phyloP scores from a whole-genome alignment of 2,888 invertebrate species.

The Drymonia ruficornis region DNA sequence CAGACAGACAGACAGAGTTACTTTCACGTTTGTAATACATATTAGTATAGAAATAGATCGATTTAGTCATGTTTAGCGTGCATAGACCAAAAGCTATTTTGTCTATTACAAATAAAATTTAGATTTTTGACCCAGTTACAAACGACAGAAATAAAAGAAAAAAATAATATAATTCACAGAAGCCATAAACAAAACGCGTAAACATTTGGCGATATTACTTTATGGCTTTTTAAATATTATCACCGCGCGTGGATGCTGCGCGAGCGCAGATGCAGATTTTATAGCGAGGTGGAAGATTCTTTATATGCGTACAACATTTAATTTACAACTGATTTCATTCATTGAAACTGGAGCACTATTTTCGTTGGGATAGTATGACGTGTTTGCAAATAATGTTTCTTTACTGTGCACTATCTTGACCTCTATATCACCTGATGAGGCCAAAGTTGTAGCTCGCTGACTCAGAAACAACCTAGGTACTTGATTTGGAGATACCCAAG shows the following conservation, averaged over 20 bases:
- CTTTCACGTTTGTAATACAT: no score
- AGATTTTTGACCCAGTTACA: conserved; percentile 3
- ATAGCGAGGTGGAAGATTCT: background rate
- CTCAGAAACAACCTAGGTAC: no score
- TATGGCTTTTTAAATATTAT: conserved; percentile 11
- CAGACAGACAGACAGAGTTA: no score
- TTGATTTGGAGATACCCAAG: no score
- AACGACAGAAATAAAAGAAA: background rate
- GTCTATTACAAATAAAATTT: no score
- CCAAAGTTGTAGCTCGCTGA: no score
- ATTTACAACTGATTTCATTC: conserved; percentile 5
- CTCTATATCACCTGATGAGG: no score
- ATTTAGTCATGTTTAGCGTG: no score
- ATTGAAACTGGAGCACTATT: background rate
- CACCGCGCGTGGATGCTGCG: conserved; percentile 4
- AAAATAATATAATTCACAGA: conserved; percentile 7
- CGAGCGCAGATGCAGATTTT: conserved; percentile 4
- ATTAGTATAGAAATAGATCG: no score
- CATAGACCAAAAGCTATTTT: no score
- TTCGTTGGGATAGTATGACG: background rate
- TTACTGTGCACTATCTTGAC: no score
- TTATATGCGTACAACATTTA: background rate
- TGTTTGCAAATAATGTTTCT: background rate
- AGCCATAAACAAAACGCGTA: conserved; percentile 9
- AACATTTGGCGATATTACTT: conserved; percentile 16